Percentiles rank a stretch among this genome's conserved stretches.
Evolutionary conservation across 2,113 vertebrate species (phyloP).

Genomic region (Edolisoma coerulescens): DNA sequence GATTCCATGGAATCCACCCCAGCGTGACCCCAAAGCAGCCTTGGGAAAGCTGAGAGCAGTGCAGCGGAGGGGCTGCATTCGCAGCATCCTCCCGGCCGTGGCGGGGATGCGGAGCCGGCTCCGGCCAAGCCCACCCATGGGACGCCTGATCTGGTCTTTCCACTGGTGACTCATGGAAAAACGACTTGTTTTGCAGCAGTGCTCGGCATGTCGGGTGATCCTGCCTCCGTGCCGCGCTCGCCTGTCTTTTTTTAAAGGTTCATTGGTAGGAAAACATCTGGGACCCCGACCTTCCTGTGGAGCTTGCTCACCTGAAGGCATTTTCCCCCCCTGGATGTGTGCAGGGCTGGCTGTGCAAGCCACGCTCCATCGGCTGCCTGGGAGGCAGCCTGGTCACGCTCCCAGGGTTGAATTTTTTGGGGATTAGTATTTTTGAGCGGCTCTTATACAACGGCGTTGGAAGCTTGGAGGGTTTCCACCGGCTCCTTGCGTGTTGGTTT

Average conservation of each 20-base stretch:
- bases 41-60: rapidly evolving
- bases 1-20: background rate
- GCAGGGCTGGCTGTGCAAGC: background rate
- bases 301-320: background rate
- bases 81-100: background rate
- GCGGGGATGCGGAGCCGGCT: background rate
- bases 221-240: background rate
- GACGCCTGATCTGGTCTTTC: background rate
- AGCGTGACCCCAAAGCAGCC: background rate
- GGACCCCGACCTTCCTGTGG: background rate
- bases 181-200: background rate
- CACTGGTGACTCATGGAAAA: conserved; percentile 40
- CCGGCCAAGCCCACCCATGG: background rate
- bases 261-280: background rate
- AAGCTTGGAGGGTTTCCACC: conserved; percentile 18
- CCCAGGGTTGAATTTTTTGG: background rate
- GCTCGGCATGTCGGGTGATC: background rate
- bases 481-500: background rate
- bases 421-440: background rate
- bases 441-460: background rate
- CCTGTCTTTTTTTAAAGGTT: background rate
- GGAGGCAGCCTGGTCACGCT: background rate
- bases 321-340: rapidly evolving
- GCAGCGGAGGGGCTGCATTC: rapidly evolving
- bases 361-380: rapidly evolving